Percentiles rank a stretch among this genome's conserved stretches.
These are phyloP conservation scores for Catagonus wagneri DNA, from an alignment of 2,113 vertebrate species.

Conservation along the genomic window DNA sequence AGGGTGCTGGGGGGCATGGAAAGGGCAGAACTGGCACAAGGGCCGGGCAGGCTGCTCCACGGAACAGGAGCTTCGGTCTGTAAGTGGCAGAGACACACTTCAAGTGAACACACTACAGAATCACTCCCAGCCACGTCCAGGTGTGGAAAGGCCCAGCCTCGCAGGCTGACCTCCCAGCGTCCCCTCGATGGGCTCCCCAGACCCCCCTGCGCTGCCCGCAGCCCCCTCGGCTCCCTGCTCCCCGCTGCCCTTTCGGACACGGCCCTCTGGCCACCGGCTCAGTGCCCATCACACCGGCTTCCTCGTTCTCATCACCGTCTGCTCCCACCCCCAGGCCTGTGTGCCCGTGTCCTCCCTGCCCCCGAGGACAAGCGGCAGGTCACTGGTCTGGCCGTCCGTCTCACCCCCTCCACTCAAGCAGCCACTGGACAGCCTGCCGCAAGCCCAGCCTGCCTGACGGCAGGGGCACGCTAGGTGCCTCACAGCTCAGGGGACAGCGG, in stretches of 20 bases:
- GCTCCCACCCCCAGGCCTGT: not conserved
- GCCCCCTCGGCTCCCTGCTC: not conserved
- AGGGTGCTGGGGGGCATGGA: not conserved
- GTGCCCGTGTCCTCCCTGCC: not conserved
- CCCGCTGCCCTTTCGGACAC: not conserved
- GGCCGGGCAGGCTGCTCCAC: not conserved
- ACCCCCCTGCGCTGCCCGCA: not conserved
- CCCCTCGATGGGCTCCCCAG: fast-evolving
- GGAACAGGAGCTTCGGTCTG: not conserved
- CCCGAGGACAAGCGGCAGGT: fast-evolving
- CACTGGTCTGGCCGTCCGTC: not conserved
- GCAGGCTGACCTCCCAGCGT: fast-evolving
- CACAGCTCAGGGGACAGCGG: not conserved
- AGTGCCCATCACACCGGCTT: fast-evolving
- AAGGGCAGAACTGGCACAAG: too few species aligned
- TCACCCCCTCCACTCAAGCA: too few species aligned
- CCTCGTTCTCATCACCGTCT: not conserved
- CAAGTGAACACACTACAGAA: fast-evolving
- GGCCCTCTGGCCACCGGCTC: not conserved
- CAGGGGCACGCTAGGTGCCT: fast-evolving
- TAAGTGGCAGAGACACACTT: not conserved
- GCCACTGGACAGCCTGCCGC: fast-evolving
- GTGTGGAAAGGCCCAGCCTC: not conserved
- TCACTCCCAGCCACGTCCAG: not conserved
- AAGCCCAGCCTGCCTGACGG: not conserved